Evolutionary conservation across 2,797 vertebrate genomes (phyloP).

Genomic region (Loriculus beryllinus): DNA sequence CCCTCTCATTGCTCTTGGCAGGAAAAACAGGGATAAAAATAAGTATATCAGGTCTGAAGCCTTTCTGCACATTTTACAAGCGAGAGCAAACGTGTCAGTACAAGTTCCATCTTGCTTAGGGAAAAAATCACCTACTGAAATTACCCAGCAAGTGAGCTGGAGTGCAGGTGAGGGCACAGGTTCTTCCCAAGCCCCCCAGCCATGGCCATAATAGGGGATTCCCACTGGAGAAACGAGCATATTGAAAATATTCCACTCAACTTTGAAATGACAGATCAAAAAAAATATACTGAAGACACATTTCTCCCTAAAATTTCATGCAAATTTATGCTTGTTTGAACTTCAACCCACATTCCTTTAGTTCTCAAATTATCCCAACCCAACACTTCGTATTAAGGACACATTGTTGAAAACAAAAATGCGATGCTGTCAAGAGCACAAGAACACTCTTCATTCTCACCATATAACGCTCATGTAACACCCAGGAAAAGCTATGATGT

Average conservation of each 20-base stretch:
- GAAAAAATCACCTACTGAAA: background rate
- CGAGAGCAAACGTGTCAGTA: background rate
- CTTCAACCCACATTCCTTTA: slow-evolving; percentile 46
- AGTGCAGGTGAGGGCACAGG: background rate
- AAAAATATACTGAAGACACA: background rate
- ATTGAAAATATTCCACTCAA: background rate
- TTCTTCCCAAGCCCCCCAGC: background rate
- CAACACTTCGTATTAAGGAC: background rate
- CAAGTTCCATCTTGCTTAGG: background rate
- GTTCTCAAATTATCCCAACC: slow-evolving; percentile 35
- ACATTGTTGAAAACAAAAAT: slow-evolving; percentile 19
- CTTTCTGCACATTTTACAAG: background rate
- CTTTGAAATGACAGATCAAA: background rate
- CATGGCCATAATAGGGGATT: background rate
- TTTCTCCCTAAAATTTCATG: background rate
- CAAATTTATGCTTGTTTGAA: slow-evolving; percentile 54
- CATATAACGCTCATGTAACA: background rate
- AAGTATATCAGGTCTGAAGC: background rate
- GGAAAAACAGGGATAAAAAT: background rate
- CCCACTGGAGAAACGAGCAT: background rate
- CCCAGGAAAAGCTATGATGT: background rate
- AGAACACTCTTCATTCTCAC: background rate
- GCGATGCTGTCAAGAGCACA: background rate
- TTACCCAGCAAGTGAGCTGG: background rate
- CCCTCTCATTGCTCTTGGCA: background rate